A percentile compares a stretch with the other conserved stretches of the same genome.
phyloP scores from a whole-genome alignment of 2,113 vertebrate species.

The Odontophorus gujanensis region DNA sequence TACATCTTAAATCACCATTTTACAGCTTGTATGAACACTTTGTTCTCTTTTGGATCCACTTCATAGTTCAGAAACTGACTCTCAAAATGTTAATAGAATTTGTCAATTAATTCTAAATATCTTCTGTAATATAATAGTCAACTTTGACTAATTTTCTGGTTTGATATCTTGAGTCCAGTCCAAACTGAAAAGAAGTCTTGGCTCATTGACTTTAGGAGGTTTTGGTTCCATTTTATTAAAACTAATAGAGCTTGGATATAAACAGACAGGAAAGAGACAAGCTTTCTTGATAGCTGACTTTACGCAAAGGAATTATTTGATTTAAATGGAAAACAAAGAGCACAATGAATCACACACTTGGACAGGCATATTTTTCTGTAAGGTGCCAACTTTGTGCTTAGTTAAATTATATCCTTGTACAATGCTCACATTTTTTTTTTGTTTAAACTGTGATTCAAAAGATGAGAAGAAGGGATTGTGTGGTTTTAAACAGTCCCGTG shows the following conservation, averaged over 20 bases:
- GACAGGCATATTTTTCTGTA: background rate
- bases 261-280: background rate
- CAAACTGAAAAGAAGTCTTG: background rate
- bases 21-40: background rate
- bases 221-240: slow-evolving; percentile 20
- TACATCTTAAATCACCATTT: background rate
- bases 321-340: background rate
- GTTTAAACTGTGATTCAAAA: background rate
- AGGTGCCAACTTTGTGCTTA: background rate
- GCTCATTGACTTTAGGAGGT: background rate
- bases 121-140: background rate
- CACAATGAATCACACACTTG: background rate
- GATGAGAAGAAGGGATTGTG: background rate
- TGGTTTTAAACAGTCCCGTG: background rate
- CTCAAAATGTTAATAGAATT: background rate
- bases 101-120: background rate
- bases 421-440: background rate
- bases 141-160: background rate
- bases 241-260: background rate
- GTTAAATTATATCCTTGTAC: background rate
- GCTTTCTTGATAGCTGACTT: background rate
- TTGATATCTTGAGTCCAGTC: background rate
- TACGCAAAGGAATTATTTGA: background rate
- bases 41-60: background rate
- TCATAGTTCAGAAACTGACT: background rate